Conservation (phyloP, 2,888 invertebrate genomes). For the Orthosia cruda region DNA sequence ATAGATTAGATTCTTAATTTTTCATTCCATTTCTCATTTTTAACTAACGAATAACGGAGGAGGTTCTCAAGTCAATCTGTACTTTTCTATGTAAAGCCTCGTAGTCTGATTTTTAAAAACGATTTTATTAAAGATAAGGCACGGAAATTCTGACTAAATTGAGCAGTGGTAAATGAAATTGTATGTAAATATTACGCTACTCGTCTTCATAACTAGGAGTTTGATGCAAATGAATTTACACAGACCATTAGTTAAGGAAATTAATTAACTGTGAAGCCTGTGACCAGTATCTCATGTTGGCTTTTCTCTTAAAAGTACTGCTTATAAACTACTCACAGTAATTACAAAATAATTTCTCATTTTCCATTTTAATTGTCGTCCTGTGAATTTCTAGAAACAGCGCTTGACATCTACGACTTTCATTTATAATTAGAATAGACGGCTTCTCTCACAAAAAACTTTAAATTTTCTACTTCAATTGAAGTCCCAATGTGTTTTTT, state of each 20-base stretch:
- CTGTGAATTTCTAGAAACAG: conserved; percentile 9
- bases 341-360: conserved; percentile 31
- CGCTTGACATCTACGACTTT: conserved; percentile 38
- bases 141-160: background rate
- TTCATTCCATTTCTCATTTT: conserved; percentile 2
- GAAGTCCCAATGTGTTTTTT: conserved; percentile 28
- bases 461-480: conserved; percentile 27
- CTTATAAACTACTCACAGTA: conserved; percentile 21
- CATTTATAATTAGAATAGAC: conserved; percentile 54
- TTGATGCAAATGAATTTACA: conserved; percentile 13
- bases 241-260: conserved; percentile 26
- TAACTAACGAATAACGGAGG: no score
- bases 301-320: conserved; percentile 29
- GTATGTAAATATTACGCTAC: background rate
- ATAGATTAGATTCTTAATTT: background rate
- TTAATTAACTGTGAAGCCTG: conserved; percentile 26
- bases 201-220: background rate
- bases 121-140: background rate
- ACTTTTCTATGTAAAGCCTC: no score
- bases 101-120: background rate
- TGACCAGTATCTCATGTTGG: conserved; percentile 22
- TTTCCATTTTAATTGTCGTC: conserved; percentile 9
- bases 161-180: background rate
- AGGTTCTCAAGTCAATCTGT: no score
- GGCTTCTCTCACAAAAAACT: conserved; percentile 37